These are phyloP conservation scores for Garrulus glandarius DNA, from an alignment of 2,797 vertebrate genomes.

Conservation along the genomic window DNA sequence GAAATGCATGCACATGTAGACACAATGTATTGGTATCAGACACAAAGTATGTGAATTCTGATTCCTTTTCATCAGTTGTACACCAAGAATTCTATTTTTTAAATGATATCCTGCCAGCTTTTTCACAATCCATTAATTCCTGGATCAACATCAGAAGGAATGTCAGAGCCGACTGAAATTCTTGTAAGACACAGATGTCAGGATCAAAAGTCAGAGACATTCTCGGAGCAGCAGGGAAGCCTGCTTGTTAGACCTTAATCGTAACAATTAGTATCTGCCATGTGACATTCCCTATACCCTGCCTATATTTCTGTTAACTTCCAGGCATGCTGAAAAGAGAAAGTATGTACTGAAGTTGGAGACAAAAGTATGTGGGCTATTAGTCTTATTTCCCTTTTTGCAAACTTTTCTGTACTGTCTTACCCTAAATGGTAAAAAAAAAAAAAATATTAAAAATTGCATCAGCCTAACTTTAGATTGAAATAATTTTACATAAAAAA, in stretches of 20 bases:
- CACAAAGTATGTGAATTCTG: constrained; percentile 72
- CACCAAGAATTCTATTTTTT: constrained; percentile 83
- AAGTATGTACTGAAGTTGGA: constrained; percentile 62
- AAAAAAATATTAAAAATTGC: background rate
- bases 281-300: constrained; percentile 77
- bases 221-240: constrained; percentile 81
- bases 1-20: background rate
- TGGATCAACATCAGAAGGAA: constrained; percentile 98
- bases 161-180: constrained; percentile 92
- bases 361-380: constrained; percentile 35
- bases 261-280: constrained; percentile 87
- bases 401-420: constrained; percentile 25
- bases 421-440: constrained; percentile 44
- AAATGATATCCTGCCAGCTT: constrained; percentile 89
- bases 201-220: constrained; percentile 88
- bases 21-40: constrained; percentile 65
- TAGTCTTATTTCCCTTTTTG: background rate
- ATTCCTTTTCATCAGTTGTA: constrained; percentile 79
- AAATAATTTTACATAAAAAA: background rate
- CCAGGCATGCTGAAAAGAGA: constrained; percentile 62
- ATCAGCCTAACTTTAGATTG: background rate
- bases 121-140: constrained; percentile 99
- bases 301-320: constrained; percentile 73
- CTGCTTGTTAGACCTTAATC: constrained; percentile 86
- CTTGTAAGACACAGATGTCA: constrained; percentile 94